A percentile compares a stretch with the other conserved stretches of the same genome.
Evolutionary conservation across 2,113 vertebrate genomes (phyloP).

Genomic region (Melospiza melodia): DNA sequence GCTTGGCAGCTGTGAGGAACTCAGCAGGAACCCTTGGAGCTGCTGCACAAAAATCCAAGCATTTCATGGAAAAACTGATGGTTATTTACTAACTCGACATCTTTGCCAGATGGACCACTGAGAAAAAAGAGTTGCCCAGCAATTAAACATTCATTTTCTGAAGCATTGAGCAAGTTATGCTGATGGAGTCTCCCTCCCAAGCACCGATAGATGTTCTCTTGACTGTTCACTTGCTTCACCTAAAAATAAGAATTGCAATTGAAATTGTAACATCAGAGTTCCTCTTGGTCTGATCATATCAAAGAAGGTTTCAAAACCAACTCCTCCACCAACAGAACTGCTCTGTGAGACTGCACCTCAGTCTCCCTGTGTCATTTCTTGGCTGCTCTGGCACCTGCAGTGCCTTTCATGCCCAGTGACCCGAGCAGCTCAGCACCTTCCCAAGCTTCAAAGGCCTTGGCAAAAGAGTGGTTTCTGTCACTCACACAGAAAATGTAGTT

Average conservation of each 20-base stretch:
- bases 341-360: not conserved
- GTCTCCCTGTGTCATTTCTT: not conserved
- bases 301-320: not conserved
- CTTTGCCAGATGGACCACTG: not conserved
- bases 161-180: not conserved
- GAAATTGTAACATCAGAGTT: not conserved
- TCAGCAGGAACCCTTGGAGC: not conserved
- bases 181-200: conserved; percentile 13
- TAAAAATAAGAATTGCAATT: conserved; percentile 2
- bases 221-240: not conserved
- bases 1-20: not conserved
- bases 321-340: not conserved
- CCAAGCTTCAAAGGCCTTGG: not conserved
- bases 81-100: not conserved
- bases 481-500: not conserved
- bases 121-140: not conserved
- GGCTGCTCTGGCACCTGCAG: not conserved
- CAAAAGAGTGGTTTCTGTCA: not conserved
- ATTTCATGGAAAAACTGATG: not conserved
- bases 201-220: not conserved
- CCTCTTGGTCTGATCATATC: not conserved
- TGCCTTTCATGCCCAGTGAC: not conserved
- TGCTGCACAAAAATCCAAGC: not conserved
- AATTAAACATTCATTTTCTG: not conserved
- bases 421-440: not conserved